Evolutionary conservation across 2,113 vertebrate species (phyloP).

Genomic region (Sardina pilchardus): DNA sequence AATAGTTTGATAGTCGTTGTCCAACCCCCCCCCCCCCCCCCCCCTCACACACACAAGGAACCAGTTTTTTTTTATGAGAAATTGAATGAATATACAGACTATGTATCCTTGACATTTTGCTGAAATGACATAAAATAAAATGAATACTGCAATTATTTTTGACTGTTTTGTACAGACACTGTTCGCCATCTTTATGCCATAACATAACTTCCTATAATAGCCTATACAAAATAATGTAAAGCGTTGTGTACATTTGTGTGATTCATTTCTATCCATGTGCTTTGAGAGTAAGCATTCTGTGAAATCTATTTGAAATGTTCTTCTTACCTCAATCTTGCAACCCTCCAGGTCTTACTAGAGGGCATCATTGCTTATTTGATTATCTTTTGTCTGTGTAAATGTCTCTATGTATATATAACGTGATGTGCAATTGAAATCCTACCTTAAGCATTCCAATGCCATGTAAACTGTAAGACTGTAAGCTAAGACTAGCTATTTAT

Average conservation of each 20-base stretch:
- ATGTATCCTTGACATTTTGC: background rate
- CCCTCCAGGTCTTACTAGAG: background rate
- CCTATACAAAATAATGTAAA: background rate
- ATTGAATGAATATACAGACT: background rate
- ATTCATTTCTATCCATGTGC: background rate
- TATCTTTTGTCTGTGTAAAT: background rate
- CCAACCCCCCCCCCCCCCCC: background rate
- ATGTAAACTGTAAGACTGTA: background rate
- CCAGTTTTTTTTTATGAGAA: background rate
- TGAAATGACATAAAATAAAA: background rate
- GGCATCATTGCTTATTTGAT: background rate
- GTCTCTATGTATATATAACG: constrained; percentile 8
- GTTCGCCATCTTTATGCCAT: background rate
- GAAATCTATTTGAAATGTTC: background rate
- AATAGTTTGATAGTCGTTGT: too few relatives aligned
- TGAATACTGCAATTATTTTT: background rate
- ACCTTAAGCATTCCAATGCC: background rate
- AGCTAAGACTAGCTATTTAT: background rate
- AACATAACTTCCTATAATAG: background rate
- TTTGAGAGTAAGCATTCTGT: background rate
- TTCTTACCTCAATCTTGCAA: constrained; percentile 14
- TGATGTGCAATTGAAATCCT: constrained; percentile 3
- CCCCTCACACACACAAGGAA: background rate
- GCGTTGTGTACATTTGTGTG: background rate
- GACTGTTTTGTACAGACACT: constrained; percentile 13